Evolutionary conservation across 2,888 invertebrate species (phyloP).

Genomic region (Drosophila nr. perissopoda): DNA sequence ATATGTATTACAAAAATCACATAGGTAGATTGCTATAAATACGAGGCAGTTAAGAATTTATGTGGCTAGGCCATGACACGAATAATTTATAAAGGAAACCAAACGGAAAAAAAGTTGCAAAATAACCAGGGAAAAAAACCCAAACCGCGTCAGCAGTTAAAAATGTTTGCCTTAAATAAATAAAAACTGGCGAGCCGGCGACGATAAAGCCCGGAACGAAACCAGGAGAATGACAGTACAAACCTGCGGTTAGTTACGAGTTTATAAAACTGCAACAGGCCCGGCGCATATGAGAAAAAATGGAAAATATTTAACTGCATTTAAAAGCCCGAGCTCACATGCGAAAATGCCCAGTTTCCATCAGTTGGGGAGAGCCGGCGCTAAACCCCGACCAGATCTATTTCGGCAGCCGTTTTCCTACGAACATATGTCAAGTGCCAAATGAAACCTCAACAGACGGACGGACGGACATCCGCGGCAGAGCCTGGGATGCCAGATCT

Average conservation of each 20-base stretch:
- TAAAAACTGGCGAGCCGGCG: slow-evolving; percentile 50
- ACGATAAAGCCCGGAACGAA: slow-evolving; percentile 42
- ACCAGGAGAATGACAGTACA: slow-evolving; percentile 59
- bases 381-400: slow-evolving; percentile 23
- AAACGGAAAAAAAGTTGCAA: slow-evolving; percentile 14
- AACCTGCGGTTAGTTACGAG: slow-evolving; percentile 78
- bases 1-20: slow-evolving; percentile 38
- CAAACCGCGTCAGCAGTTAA: slow-evolving; percentile 74
- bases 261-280: slow-evolving; percentile 69
- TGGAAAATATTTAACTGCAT: slow-evolving; percentile 71
- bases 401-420: slow-evolving; percentile 46
- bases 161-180: slow-evolving; percentile 68
- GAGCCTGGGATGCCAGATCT: slow-evolving; percentile 19
- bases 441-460: slow-evolving; percentile 71
- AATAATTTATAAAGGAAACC: slow-evolving; percentile 67
- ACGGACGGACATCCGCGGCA: slow-evolving; percentile 10
- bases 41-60: slow-evolving; percentile 74
- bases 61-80: slow-evolving; percentile 72
- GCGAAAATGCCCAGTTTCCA: slow-evolving; percentile 27
- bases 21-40: slow-evolving; percentile 61
- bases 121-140: slow-evolving; percentile 39
- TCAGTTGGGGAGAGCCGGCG: slow-evolving; percentile 3
- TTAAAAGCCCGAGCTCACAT: slow-evolving; percentile 51
- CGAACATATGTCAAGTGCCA: slow-evolving; percentile 77
- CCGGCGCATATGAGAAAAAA: slow-evolving; percentile 38